Conservation (phyloP, 2,888 invertebrate genomes). For the Sinohyriopsis cumingii region DNA sequence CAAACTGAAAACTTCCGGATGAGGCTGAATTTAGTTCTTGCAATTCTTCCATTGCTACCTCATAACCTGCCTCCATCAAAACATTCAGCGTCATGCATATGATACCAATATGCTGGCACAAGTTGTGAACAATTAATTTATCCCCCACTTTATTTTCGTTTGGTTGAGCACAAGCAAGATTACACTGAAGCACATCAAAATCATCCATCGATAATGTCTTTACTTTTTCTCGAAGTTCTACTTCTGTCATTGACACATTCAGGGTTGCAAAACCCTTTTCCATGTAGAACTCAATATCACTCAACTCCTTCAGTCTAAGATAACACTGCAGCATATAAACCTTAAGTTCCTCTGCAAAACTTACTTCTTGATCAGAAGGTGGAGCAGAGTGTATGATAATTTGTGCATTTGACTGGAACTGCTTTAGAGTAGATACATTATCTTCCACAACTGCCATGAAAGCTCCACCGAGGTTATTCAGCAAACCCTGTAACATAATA, state of each 20-base stretch:
- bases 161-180: slow-evolving; percentile 14
- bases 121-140: slow-evolving; percentile 26
- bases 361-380: slow-evolving; percentile 26
- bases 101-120: slow-evolving; percentile 34
- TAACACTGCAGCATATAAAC: slow-evolving; percentile 52
- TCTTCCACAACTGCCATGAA: slow-evolving; percentile 47
- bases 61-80: slow-evolving; percentile 38
- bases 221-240: slow-evolving; percentile 16
- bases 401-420: slow-evolving; percentile 52
- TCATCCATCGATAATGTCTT: slow-evolving; percentile 2
- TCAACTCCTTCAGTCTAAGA: slow-evolving; percentile 34
- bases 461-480: slow-evolving; percentile 52
- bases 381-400: slow-evolving; percentile 25
- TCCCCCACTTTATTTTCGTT: slow-evolving; percentile 17
- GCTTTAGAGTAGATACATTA: slow-evolving; percentile 29
- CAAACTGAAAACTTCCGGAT: slow-evolving; percentile 32
- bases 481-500: slow-evolving; percentile 50
- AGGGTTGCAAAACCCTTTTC: slow-evolving; percentile 13
- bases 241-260: slow-evolving; percentile 15
- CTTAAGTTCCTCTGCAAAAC: slow-evolving; percentile 38
- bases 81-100: slow-evolving; percentile 41
- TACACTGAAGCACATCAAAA: slow-evolving; percentile 34
- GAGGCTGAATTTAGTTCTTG: slow-evolving; percentile 22
- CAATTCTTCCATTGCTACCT: slow-evolving; percentile 40
- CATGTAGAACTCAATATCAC: slow-evolving; percentile 32